Evolutionary conservation across 2,113 vertebrate species (phyloP), one percentile per base, ranked within the genome.

Genomic region (Pachypanchax playfairii): DNA sequence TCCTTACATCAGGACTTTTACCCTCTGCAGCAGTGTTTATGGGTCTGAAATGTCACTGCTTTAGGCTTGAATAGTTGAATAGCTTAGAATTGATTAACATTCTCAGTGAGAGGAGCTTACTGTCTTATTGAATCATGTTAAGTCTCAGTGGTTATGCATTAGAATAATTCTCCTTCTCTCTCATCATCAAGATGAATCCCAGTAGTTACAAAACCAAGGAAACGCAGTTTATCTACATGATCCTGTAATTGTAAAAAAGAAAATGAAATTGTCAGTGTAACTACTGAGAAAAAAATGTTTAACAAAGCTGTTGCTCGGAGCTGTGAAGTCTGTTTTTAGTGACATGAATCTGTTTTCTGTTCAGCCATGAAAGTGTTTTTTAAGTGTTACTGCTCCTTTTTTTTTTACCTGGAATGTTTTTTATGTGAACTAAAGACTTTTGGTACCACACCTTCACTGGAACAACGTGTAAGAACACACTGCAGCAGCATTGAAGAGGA

Each of bases 81-180:
- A 89, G 87, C 77, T 88, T 83, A 87, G 87, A 88, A 90, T 90
- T 90, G 88, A 88, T 90, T 90, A 90, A 90, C 88, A 90, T 90
- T 90, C 87, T 83, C 82, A 65, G 82, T 80, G 80, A 88, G 68
- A 66, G 80, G 79, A 79, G 72, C 77, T 73, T 82, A 86, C 85
- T 88, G 88, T 90, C 88, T 81, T 70, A 74, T 70, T 82, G 65
- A 63, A 87, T 90, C 88, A 90, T 82, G 84, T 90, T 82, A 81
- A 72, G 65, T 85, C 66, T 83, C 79, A 66, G 57, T 84, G 82
- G 74, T 85, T 86, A 55, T 83, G 79, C 85, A 86, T 87, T 83
- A 76, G 70, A 81, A 83, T 80, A 82, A 70, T 82, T 80, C 77
- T 86, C 53, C 58, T 58, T 71, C 28, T 80, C 56, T 4, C 50